Conservation (phyloP, 2,797 vertebrate species). For the Natrix natrix region DNA sequence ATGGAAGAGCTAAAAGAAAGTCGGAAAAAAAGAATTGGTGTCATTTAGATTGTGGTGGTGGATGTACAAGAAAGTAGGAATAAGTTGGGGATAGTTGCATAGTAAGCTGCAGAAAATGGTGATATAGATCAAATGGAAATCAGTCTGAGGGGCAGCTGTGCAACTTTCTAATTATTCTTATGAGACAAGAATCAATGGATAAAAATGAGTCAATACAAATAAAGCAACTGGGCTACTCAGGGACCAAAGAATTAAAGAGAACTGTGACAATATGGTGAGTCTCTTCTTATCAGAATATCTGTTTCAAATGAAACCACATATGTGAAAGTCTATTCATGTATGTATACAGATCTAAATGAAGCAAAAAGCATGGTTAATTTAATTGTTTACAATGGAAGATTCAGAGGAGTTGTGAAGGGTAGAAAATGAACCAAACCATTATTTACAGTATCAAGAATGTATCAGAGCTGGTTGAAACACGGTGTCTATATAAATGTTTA, state of each 20-base stretch:
- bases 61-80: not conserved
- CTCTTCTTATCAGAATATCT: not conserved
- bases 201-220: not conserved
- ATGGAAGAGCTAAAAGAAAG: not conserved
- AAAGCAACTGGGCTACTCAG: not conserved
- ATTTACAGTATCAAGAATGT: not conserved
- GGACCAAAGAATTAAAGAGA: not conserved
- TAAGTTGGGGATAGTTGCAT: not conserved
- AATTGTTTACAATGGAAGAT: not conserved
- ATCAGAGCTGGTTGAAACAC: not conserved
- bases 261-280: not conserved
- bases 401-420: not conserved
- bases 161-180: not conserved
- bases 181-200: not conserved
- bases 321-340: not conserved
- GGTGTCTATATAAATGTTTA: not conserved
- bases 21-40: not conserved
- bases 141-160: not conserved
- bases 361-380: not conserved
- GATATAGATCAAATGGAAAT: not conserved
- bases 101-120: not conserved
- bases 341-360: not conserved
- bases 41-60: not conserved
- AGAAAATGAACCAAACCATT: not conserved
- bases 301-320: not conserved